phyloP scores from a whole-genome alignment of 2,888 invertebrate species.

The Melanostoma mellinum region DNA sequence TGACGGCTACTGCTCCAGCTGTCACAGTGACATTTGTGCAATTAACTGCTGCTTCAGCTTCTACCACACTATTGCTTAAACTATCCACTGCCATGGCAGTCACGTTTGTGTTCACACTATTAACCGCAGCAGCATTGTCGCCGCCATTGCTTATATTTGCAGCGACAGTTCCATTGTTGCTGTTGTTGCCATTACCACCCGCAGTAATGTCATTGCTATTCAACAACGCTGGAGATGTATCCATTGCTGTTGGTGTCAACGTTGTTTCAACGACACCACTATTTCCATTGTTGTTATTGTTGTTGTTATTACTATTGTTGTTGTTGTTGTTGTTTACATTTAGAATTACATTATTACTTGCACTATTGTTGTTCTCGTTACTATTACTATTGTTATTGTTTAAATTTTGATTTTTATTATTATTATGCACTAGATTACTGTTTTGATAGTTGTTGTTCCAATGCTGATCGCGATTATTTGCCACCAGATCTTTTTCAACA shows the following conservation, averaged over 20 bases:
- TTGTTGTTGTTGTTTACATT: slow-evolving; percentile 64
- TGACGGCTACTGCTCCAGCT: slow-evolving; percentile 51
- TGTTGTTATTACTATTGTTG: slow-evolving; percentile 66
- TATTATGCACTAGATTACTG: slow-evolving; percentile 72
- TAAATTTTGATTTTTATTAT: slow-evolving; percentile 73
- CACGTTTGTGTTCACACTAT: slow-evolving; percentile 48
- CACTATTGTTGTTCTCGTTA: slow-evolving; percentile 73
- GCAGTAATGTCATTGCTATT: slow-evolving; percentile 25
- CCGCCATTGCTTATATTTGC: slow-evolving; percentile 62
- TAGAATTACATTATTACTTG: slow-evolving; percentile 69
- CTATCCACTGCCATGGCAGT: slow-evolving; percentile 64
- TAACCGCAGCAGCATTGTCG: slow-evolving; percentile 53
- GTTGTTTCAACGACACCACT: slow-evolving; percentile 23
- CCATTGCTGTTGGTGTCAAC: slow-evolving; percentile 30
- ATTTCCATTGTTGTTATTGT: slow-evolving; percentile 28
- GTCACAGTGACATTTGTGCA: slow-evolving; percentile 43
- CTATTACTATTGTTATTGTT: slow-evolving; percentile 73
- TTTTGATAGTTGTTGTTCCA: slow-evolving; percentile 76
- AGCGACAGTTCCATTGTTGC: slow-evolving; percentile 8
- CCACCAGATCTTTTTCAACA: slow-evolving; percentile 64
- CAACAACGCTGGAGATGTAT: slow-evolving; percentile 44
- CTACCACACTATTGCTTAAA: slow-evolving; percentile 68
- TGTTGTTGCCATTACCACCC: slow-evolving; percentile 29
- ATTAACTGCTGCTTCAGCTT: slow-evolving; percentile 33
- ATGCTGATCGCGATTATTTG: slow-evolving; percentile 76